Percentiles rank a stretch among this genome's conserved stretches.
These are phyloP conservation scores for Alfaro cultratus DNA, from an alignment of 2,797 vertebrate genomes.

Conservation along the genomic window DNA sequence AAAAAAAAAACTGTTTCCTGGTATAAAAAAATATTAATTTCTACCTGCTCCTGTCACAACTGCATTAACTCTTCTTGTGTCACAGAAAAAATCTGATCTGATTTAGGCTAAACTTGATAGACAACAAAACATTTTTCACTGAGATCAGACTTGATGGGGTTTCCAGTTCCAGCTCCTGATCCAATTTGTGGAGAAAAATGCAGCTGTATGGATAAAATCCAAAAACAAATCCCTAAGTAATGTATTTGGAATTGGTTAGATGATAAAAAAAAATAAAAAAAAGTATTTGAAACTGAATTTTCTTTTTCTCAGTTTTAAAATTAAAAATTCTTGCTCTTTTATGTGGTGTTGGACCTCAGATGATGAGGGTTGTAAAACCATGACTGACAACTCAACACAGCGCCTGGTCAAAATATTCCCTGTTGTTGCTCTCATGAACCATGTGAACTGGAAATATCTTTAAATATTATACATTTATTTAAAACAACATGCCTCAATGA, in stretches of 20 bases:
- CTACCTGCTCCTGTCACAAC: background rate
- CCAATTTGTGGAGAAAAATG: background rate
- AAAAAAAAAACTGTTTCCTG: background rate
- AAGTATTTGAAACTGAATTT: background rate
- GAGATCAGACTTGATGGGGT: constrained; percentile 30
- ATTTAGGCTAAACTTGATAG: constrained; percentile 43
- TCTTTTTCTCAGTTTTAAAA: background rate
- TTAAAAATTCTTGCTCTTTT: background rate
- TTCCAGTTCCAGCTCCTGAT: background rate
- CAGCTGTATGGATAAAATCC: background rate
- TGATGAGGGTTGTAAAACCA: background rate
- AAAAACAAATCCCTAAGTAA: constrained; percentile 10
- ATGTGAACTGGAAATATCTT: background rate
- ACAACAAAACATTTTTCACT: constrained; percentile 15
- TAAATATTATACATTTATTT: background rate
- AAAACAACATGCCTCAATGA: background rate
- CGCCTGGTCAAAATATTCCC: no score
- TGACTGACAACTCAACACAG: no score
- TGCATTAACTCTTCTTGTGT: constrained; percentile 1
- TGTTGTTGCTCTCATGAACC: no score
- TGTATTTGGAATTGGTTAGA: background rate
- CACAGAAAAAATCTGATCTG: constrained; percentile 38
- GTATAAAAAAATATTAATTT: background rate
- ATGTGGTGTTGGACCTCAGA: background rate
- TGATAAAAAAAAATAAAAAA: background rate